Evolutionary conservation across 2,113 vertebrate species (phyloP), one percentile per base, ranked within the genome.

Genomic region (Gambusia holbrooki): DNA sequence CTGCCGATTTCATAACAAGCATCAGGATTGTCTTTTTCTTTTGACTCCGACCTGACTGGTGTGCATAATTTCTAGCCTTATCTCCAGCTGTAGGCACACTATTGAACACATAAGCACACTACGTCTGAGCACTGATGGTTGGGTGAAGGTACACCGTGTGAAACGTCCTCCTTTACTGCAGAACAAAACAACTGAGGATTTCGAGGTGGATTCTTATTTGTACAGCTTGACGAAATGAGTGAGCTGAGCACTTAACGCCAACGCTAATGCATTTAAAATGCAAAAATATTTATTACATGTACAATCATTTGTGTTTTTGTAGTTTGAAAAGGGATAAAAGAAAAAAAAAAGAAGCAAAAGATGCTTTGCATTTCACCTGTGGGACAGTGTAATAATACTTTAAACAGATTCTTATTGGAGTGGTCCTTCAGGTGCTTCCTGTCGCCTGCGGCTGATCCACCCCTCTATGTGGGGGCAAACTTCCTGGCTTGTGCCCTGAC

Each of bases 401-500:
- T 85, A 86, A 85, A n/a, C 79, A 73, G 79, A 81, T 85, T 89
- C 67, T 86, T 83, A 79, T 87, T 89, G 89, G 90, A 92, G 92
- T 93, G 93, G 92, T 93, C 92, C 87, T 86, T 90, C 80, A 76
- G 81, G 60, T 82, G 87, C 78, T 79, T 79, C 87, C 89, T 80
- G 82, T 76, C 76, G 85, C 69, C 58, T 78, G 83, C 81, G 80
- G 83, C 81, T 73, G 79, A 66, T 84, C 82, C 76, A 48, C 79
- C 22, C 75, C 75, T 92, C 79, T 95, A 95, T 92, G 93, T 92
- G 32, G 94, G 94, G 76, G 94, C 93, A 63, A 94, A 95, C 90
- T 94, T 95, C 92, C 94, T 94, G 90, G 94, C 94, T 89, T 95
- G 94, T 32, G 94, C 93, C 87, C 94, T 85, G 79, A 95, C 94